These are phyloP conservation scores for Etheostoma nigrum DNA, from an alignment of 2,797 vertebrate species.

Conservation along the genomic window DNA sequence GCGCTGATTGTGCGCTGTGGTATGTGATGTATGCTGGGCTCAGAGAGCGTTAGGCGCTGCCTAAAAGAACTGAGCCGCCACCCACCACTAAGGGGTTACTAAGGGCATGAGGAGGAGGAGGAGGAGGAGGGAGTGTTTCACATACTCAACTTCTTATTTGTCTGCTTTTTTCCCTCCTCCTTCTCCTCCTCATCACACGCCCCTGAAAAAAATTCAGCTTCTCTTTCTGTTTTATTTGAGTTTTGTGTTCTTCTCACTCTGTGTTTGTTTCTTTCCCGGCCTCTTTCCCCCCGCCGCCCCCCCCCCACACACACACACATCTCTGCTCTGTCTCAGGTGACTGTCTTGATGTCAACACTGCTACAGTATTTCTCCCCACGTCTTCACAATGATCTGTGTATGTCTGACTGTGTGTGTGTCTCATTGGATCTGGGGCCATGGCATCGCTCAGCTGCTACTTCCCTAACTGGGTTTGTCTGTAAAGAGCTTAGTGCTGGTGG, in stretches of 20 bases:
- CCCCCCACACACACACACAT: slow-evolving; percentile 12
- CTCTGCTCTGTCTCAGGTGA: slow-evolving; percentile 41
- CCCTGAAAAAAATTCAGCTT: slow-evolving; percentile 51
- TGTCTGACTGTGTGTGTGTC: slow-evolving; percentile 29
- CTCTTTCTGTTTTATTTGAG: slow-evolving; percentile 35
- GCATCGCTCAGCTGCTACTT: slow-evolving; percentile 56
- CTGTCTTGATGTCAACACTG: slow-evolving; percentile 54
- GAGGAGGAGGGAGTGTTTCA: slow-evolving; percentile 53
- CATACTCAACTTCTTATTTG: slow-evolving; percentile 70
- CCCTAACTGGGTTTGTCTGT: slow-evolving; percentile 78
- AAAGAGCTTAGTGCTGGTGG: slow-evolving; percentile 81
- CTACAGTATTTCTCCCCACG: slow-evolving; percentile 38
- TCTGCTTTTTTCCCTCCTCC: slow-evolving; percentile 17
- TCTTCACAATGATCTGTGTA: slow-evolving; percentile 43
- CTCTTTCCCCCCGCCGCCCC: slow-evolving; percentile 7
- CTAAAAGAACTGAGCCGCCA: slow-evolving; percentile 66
- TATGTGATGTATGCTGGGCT: slow-evolving; percentile 74
- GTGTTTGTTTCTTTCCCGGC: slow-evolving; percentile 24
- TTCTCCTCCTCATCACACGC: slow-evolving; percentile 53
- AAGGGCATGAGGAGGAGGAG: slow-evolving; percentile 64
- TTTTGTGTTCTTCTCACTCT: slow-evolving; percentile 28
- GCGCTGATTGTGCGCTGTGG: slow-evolving; percentile 73
- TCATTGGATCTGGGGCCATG: slow-evolving; percentile 9
- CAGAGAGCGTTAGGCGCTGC: slow-evolving; percentile 45
- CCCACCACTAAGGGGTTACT: slow-evolving; percentile 74